Evolutionary conservation across 2,888 invertebrate species (phyloP), one percentile per base, ranked within the genome.

Genomic region (Elgonia sp.): DNA sequence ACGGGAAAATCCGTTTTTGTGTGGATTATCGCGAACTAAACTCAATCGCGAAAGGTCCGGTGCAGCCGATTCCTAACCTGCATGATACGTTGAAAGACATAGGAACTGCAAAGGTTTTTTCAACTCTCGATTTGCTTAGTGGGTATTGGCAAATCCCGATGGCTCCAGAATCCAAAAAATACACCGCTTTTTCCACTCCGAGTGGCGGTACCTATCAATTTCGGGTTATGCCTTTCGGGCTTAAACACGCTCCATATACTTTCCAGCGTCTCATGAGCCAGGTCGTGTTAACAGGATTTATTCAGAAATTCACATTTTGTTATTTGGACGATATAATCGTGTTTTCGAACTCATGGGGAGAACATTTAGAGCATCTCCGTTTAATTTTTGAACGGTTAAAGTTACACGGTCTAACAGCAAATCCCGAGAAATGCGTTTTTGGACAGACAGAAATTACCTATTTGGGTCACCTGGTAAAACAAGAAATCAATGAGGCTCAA

Each of bases 401-500:
- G 10, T 73, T 81, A 7, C 89, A 90, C 62, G 85, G 53, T 10
- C 77, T 87, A 0, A 87, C 81, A 5, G 76, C 40, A 8, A 18
- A 75, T 18, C 37, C 82, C 8, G 86, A 81, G 14, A 81, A 90
- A 53, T 90, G 91, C 69, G 50, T 57, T 8, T 90, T 92, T 79
- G 90, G 87, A 6, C 53, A 75, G 10, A 86, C 63, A 14, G 62
- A 84, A 55, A 62, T 93, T 5, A 84, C 81, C 14, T 91, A 90
- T 77, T 37, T 92, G 18, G 93, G 93, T 46, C 88, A 91, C 79
- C 75, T 85, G 6, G 53, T 84, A 6, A 67, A 62, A 1, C 21
- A 37, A 1, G 50, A n/a, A 6, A 29, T 46, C 0, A 75, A 75
- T 62, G 62, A 46, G 7, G 57, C 72, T 10, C n/a, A 50, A 8